Evolutionary conservation across 1,140 invertebrate genomes (phyloP), one percentile per base, ranked within the genome.

Genomic region (Zophobas atratus): DNA sequence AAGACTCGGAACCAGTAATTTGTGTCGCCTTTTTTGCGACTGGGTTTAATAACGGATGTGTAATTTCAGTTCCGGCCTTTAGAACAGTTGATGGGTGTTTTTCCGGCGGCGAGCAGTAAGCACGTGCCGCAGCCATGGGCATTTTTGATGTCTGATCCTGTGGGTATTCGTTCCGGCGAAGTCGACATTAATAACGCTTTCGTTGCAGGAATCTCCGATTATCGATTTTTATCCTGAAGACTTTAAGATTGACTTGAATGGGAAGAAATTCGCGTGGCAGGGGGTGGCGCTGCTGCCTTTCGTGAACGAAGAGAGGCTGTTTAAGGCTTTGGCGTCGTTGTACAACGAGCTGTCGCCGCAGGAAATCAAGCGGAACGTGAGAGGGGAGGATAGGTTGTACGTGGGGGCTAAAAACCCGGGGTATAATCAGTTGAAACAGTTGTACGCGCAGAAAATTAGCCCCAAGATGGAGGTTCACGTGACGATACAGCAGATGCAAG

Each of bases 221-320:
- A 99, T 99, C 80, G 99, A 99, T 88, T 99, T 99, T 88, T 99
- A 99, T 89, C 99, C 99, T 0, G 93, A 93, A 85, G 96, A 99
- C 85, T 99, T 99, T 86, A 98, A 98, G 88, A 98, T 99, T 77
- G 99, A 99, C 89, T 88, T 99, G 57, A 99, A 99, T 89, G 99
- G 99, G 20, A 99, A 99, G 87, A 99, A 99, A 87, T 99, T 96
- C 88, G 98, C 98, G 67, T 99, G 98, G 98, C 98, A 99, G 89
- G 98, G 98, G 75, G 98, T 99, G 5, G 98, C 98, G 2, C 86
- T 99, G 5, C 87, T 99, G 63, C 99, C 99, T 41, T 99, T 99
- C 89, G 98, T 99, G 0, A 98, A 99, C 85, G 98, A 99, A 88
- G 91, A 90, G 55, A 88, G 98, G 78, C 89, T 99, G 33, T 95